Evolutionary conservation across 2,113 vertebrate species (phyloP), one percentile per base, ranked within the genome.

Genomic region (Actinemys pallida): DNA sequence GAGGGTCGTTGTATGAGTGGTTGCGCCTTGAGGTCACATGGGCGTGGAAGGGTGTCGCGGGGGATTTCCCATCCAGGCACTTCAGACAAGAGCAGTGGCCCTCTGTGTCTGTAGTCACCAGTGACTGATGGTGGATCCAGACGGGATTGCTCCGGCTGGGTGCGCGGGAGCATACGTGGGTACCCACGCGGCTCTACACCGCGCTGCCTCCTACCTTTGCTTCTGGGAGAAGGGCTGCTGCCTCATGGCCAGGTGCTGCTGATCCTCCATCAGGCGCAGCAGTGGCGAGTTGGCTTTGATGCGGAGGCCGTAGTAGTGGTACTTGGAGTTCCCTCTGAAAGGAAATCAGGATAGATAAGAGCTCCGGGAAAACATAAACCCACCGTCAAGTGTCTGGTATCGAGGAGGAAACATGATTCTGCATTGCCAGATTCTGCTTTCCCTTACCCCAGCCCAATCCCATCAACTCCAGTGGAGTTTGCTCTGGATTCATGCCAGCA

Each of bases 231-330:
- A 99, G 50, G 99, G 99, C 96, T 99, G 99, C 95, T 99, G 99
- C n/a, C 99, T 98, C 99, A 99, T 99, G 25, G 99, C 99, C 98
- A 99, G 98, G 97, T 99, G 99, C 94, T 99, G 99, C 93, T 99
- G 99, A 88, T 99, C 99, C 93, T 99, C 99, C 98, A 99, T 98
- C 86, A 99, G 98, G 81, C 99, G 97, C 81, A 99, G 98, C 87
- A 99, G 97, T 5, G 99, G 98, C 0, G 99, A 99, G 92, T 98
- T 99, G 50, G 98, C 99, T 97, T 99, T 99, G 97, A 99, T 99
- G 92, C 99, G 98, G 88, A 99, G 98, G 52, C 99, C 99, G 10
- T 99, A 99, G 96, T 99, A 99, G 97, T 99, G 99, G 98, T 99
- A 99, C 96, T 99, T 99, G 2, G 99, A 99, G 96, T 99, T 99